These are phyloP conservation scores for Blennius ocellaris DNA, from an alignment of 2,113 vertebrate species.

Conservation along the genomic window DNA sequence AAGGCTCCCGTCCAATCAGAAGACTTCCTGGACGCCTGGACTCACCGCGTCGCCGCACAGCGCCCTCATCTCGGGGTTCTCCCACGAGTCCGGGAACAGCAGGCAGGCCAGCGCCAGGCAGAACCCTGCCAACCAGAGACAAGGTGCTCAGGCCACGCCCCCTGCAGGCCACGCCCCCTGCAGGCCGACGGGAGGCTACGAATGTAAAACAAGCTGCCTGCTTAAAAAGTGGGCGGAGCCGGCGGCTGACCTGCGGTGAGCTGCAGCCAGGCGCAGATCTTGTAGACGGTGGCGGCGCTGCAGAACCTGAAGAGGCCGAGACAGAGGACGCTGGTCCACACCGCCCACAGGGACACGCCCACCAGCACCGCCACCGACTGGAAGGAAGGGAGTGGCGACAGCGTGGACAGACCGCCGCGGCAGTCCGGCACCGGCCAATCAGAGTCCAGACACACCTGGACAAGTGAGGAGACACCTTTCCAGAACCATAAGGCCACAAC, in stretches of 20 bases:
- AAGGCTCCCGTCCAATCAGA: too few species aligned
- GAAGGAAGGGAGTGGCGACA: constrained; percentile 86
- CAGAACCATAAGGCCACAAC: too few species aligned
- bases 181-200: too few species aligned
- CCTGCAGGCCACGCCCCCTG: too few species aligned
- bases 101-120: constrained; percentile 86
- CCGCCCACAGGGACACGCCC: constrained; percentile 84
- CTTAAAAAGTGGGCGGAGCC: neutral
- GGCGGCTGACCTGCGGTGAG: constrained; percentile 82
- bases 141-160: too few species aligned
- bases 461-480: too few species aligned
- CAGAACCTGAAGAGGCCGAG: constrained; percentile 86
- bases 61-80: constrained; percentile 83
- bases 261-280: constrained; percentile 89
- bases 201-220: neutral
- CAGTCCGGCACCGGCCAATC: constrained; percentile 83
- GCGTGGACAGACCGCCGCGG: constrained; percentile 79
- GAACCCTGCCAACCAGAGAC: constrained; percentile 66
- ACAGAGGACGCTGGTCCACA: constrained; percentile 85
- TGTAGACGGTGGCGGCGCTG: constrained; percentile 86
- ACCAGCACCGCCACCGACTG: constrained; percentile 86
- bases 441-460: constrained; percentile 82
- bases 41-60: constrained; percentile 84
- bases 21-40: too few species aligned
- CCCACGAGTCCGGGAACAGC: constrained; percentile 88